These are phyloP conservation scores for Drosophila quinaria DNA, from an alignment of 2,888 invertebrate genomes.

Conservation along the genomic window DNA sequence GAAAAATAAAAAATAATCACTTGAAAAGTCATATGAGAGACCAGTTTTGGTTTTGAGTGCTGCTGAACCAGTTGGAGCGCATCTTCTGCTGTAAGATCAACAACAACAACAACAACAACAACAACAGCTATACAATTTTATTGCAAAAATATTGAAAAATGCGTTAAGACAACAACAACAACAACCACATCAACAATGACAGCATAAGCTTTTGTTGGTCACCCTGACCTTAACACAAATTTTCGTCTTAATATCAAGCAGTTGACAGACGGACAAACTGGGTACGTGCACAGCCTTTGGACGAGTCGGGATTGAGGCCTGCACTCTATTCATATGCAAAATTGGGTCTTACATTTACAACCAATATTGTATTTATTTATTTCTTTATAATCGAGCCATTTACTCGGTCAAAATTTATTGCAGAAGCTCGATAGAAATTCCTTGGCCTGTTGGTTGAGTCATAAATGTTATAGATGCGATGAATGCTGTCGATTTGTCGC, in stretches of 20 bases:
- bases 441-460: slow-evolving; percentile 45
- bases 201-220: slow-evolving; percentile 70
- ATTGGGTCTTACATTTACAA: slow-evolving; percentile 31
- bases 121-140: slow-evolving; percentile 63
- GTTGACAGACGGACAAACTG: slow-evolving; percentile 23
- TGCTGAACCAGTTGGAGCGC: slow-evolving; percentile 76
- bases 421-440: slow-evolving; percentile 31
- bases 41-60: slow-evolving; percentile 60
- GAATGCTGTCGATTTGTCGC: slow-evolving; percentile 37
- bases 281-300: slow-evolving; percentile 58
- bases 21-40: slow-evolving; percentile 54
- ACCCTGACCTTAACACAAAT: slow-evolving; percentile 80
- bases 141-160: slow-evolving; percentile 80
- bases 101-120: slow-evolving; percentile 41
- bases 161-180: slow-evolving; percentile 61
- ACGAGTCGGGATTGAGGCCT: slow-evolving; percentile 49
- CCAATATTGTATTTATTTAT: slow-evolving; percentile 7
- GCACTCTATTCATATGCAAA: slow-evolving; percentile 52
- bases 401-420: slow-evolving; percentile 29
- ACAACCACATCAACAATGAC: slow-evolving; percentile 34
- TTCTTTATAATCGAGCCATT: slow-evolving; percentile 16
- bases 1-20: slow-evolving; percentile 30
- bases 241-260: slow-evolving; percentile 59
- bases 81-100: slow-evolving; percentile 71
- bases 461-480: slow-evolving; percentile 24